A percentile compares a stretch with the other conserved stretches of the same genome.
Conservation (phyloP, 1,140 invertebrate genomes). For the Magallana angulata region DNA sequence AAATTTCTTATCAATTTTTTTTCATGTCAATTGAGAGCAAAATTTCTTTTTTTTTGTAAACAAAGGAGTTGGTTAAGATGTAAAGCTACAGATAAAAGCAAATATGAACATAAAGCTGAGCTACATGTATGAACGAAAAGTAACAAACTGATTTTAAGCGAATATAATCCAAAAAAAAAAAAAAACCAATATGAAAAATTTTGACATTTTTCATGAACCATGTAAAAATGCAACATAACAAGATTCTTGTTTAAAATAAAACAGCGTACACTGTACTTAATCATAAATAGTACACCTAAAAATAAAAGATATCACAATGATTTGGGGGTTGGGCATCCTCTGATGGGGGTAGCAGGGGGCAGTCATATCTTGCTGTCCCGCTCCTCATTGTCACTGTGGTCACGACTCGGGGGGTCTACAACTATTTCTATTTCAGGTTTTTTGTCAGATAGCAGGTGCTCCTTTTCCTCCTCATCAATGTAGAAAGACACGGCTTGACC, state of each 20-base stretch:
- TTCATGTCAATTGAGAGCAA: too few relatives aligned
- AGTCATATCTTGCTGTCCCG: slow-evolving; percentile 2
- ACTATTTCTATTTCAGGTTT: slow-evolving; percentile 68
- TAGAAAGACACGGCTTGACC: slow-evolving; percentile 68
- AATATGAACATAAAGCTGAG: too few relatives aligned
- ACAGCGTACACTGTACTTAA: background rate
- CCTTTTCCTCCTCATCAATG: slow-evolving; percentile 72
- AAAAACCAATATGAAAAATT: too few relatives aligned
- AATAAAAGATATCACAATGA: background rate
- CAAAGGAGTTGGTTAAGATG: too few relatives aligned
- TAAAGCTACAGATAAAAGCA: too few relatives aligned
- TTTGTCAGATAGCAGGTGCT: slow-evolving; percentile 62
- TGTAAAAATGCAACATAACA: slow-evolving; percentile 4
- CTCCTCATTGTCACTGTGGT: background rate
- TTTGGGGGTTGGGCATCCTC: background rate
- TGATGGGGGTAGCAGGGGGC: background rate
- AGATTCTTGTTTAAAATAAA: slow-evolving; percentile 7
- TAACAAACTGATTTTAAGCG: too few relatives aligned
- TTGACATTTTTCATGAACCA: too few relatives aligned
- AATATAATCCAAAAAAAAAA: too few relatives aligned
- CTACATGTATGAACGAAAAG: too few relatives aligned
- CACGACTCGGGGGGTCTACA: slow-evolving; percentile 67
- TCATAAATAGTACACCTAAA: background rate
- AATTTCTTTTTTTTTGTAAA: too few relatives aligned
- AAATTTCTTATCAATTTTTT: too few relatives aligned